Conservation (phyloP, 2,797 vertebrate species). For the Hozukius guyotensis region DNA sequence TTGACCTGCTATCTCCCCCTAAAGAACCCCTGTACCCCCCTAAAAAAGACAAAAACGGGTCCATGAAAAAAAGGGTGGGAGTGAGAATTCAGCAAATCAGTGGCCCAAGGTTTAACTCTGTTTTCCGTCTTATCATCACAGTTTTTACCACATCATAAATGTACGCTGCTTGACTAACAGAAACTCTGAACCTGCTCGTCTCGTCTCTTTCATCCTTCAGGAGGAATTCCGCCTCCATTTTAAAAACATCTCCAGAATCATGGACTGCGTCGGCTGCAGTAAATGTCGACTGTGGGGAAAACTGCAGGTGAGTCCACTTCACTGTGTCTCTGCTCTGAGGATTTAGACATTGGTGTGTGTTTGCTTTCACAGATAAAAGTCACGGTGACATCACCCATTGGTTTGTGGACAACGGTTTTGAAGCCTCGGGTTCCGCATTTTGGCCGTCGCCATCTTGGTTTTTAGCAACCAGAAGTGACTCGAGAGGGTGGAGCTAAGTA, state of each 20-base stretch:
- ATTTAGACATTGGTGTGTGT: background rate
- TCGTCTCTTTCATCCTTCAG: conserved; percentile 67
- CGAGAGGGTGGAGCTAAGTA: accelerated
- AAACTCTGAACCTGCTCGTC: background rate
- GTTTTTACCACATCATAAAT: background rate
- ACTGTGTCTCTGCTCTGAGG: background rate
- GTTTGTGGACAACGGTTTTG: too few species aligned
- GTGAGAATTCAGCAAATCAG: background rate
- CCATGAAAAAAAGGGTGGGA: too few species aligned
- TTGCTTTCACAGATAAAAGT: background rate
- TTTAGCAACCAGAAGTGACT: too few species aligned
- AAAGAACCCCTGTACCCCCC: too few species aligned
- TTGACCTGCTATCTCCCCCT: too few species aligned
- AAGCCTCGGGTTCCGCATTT: too few species aligned
- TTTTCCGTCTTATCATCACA: background rate
- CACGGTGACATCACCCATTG: too few species aligned
- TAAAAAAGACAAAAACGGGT: accelerated
- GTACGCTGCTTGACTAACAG: background rate
- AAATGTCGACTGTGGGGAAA: conserved; percentile 98
- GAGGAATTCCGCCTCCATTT: conserved; percentile 97
- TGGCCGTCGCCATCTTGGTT: too few species aligned
- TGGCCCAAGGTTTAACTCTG: background rate
- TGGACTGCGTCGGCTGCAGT: conserved; percentile 98
- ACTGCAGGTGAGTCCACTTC: conserved; percentile 85
- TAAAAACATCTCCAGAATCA: conserved; percentile 98